Base-by-base conservation (phyloP, 2,113 vertebrate species). In the Sciurus niger region DNA sequence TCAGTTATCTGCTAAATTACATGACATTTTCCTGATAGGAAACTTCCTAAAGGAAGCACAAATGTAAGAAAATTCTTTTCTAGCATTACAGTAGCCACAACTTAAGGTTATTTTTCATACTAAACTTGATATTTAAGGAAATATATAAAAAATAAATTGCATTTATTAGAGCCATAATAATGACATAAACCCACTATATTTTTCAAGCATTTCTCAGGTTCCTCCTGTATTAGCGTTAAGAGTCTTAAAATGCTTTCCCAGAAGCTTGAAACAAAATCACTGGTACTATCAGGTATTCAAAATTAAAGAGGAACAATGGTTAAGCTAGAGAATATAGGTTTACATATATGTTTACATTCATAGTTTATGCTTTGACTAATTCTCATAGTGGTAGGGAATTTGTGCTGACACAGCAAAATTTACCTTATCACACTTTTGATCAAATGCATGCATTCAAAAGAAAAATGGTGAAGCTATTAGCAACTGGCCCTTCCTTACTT, bases 401-500 rank as follows among this genome's bases (percentile, higher is more conserved):
- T 86, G 70, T 84, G 96, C 94, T 93, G 91, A 97, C 34, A 25
- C 55, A 85, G 67, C n/a, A 60, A 96, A 25, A 70, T 53, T 72
- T 40, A 65, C 82, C 40, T 89, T 67, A 89, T 67, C 88, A 89
- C 40, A 84, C 43, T 72, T 88, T 78, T 65, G 89, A 85, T 83
- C 51, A 83, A 92, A 37, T 63, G 74, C 14, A 73, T 20, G 46
- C 34, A 60, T 92, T 58, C 74, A 76, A 70, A 93, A 92, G 55
- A 84, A 55, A 92, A 46, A 73, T 32, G 53, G 40, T 32, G 46
- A 96, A 96, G 51, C 74, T 89, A 91, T n/a, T 24, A 72, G 37
- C 60, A 48, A 92, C 32, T 3, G 7, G 70, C 13, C 84, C 51
- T 93, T 92, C 84, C 79, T 73, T 46, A 72, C 37, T 72, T 77